Conservation (phyloP, 2,888 invertebrate genomes). For the Patella pellucida region DNA sequence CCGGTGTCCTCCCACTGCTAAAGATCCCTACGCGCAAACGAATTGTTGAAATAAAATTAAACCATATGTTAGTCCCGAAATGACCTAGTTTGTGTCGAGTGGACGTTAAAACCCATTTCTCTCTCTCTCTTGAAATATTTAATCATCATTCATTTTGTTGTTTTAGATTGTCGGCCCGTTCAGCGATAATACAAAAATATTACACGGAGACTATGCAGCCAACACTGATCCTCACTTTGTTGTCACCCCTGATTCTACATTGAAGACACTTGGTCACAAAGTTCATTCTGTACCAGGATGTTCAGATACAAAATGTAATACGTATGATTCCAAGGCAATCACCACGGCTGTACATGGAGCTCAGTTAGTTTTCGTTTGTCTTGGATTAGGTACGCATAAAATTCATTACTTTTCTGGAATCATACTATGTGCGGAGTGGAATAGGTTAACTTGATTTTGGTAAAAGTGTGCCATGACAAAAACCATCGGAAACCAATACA, state of each 20-base stretch:
- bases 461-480: no score
- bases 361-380: slow-evolving; percentile 55
- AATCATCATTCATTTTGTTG: not conserved
- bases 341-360: slow-evolving; percentile 43
- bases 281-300: slow-evolving; percentile 50
- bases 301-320: slow-evolving; percentile 42
- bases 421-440: no score
- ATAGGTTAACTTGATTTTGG: no score
- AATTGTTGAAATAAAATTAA: no score
- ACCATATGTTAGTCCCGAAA: no score
- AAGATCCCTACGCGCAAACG: no score
- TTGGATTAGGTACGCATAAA: slow-evolving; percentile 52
- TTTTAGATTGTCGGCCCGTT: slow-evolving; percentile 66
- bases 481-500: no score
- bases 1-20: no score
- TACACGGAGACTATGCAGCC: slow-evolving; percentile 63
- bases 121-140: no score
- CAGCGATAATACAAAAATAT: slow-evolving; percentile 53
- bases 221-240: slow-evolving; percentile 43
- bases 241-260: slow-evolving; percentile 52
- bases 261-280: slow-evolving; percentile 42
- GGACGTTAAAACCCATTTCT: no score
- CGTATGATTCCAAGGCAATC: slow-evolving; percentile 44
- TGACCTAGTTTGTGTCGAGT: no score
- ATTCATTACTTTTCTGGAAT: no score